Evolutionary conservation across 2,797 vertebrate genomes (phyloP).

Genomic region (Tenualosa ilisha): DNA sequence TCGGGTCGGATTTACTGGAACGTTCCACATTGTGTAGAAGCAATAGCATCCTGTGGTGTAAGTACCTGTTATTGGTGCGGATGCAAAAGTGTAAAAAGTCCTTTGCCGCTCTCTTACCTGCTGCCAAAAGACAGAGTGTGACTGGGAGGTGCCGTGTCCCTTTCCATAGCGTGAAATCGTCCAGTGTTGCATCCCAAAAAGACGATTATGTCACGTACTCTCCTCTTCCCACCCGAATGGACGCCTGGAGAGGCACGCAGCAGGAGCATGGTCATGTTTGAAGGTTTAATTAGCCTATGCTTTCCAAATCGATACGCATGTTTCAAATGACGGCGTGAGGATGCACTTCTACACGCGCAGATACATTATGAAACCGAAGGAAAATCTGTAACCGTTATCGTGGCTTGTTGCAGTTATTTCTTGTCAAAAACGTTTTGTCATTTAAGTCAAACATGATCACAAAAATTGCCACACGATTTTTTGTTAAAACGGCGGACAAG

Average conservation of each 20-base stretch:
- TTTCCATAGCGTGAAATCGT: slow-evolving; percentile 50
- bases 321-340: slow-evolving; percentile 56
- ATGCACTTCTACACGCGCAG: slow-evolving; percentile 42
- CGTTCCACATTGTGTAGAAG: neutral
- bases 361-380: slow-evolving; percentile 42
- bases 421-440: neutral
- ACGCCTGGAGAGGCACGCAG: slow-evolving; percentile 60
- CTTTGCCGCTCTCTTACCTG: slow-evolving; percentile 62
- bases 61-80: slow-evolving; percentile 15
- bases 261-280: slow-evolving; percentile 36
- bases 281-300: slow-evolving; percentile 33
- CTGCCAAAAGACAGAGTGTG: slow-evolving; percentile 40
- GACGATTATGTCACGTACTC: slow-evolving; percentile 56
- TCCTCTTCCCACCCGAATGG: slow-evolving; percentile 61
- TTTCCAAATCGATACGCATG: slow-evolving; percentile 50
- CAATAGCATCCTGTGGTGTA: neutral
- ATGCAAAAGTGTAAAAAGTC: slow-evolving; percentile 45
- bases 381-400: neutral
- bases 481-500: neutral
- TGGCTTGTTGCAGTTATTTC: neutral
- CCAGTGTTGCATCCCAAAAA: slow-evolving; percentile 44
- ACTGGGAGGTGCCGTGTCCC: slow-evolving; percentile 56
- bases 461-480: neutral
- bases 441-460: neutral
- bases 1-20: neutral